Percentiles rank a stretch among this genome's conserved stretches.
phyloP scores from a whole-genome alignment of 2,797 vertebrate genomes.

The Nyctibius grandis region DNA sequence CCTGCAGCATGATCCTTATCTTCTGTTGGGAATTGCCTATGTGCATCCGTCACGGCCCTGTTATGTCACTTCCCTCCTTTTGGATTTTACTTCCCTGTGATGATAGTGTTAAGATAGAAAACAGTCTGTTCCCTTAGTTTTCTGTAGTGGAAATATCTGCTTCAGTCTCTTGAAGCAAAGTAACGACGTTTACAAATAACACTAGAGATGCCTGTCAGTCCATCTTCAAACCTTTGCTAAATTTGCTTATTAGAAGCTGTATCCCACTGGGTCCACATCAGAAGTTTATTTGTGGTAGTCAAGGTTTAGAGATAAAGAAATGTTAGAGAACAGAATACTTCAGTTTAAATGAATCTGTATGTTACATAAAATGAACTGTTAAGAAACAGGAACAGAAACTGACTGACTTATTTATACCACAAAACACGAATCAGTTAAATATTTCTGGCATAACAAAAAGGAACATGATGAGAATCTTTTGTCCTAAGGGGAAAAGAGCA shows the following conservation, averaged over 20 bases:
- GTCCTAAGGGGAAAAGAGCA: conserved; percentile 51
- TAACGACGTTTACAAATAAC: neutral
- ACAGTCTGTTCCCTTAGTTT: neutral
- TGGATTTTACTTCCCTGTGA: neutral
- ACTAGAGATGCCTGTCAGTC: neutral
- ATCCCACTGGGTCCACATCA: neutral
- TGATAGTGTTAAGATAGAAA: neutral
- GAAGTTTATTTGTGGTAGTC: neutral
- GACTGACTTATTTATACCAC: neutral
- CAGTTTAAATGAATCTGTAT: neutral
- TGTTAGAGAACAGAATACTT: neutral
- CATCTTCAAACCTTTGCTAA: neutral
- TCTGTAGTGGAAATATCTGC: neutral
- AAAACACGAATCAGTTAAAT: conserved; percentile 54
- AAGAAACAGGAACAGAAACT: conserved; percentile 33
- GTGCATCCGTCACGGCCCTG: neutral
- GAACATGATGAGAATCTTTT: conserved; percentile 39
- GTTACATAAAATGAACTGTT: neutral
- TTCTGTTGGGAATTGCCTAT: neutral
- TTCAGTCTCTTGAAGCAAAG: neutral
- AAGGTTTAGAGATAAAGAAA: neutral
- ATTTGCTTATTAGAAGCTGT: neutral
- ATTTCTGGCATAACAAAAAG: conserved; percentile 51
- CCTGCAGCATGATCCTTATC: neutral
- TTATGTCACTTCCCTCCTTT: neutral